These are phyloP conservation scores for Megaceryle alcyon DNA, from an alignment of 2,797 vertebrate species.

Conservation along the genomic window DNA sequence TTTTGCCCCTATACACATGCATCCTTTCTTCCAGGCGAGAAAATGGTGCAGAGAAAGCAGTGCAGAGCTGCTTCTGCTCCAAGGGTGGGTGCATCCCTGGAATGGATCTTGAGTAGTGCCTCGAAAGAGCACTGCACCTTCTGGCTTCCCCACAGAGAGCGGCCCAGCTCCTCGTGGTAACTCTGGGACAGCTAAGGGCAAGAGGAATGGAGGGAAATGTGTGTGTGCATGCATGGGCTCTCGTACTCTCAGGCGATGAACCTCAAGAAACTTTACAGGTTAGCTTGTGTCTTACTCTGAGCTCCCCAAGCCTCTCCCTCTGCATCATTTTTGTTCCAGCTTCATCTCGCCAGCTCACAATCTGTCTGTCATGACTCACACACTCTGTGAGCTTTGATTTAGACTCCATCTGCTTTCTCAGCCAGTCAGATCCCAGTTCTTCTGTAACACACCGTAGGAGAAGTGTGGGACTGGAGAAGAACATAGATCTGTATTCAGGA, in stretches of 20 bases:
- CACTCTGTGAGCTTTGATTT: conserved; percentile 26
- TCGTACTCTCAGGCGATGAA: not conserved
- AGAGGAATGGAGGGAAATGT: not conserved
- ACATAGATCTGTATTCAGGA: not conserved
- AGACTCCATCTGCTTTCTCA: conserved; percentile 55
- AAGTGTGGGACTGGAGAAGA: conserved; percentile 46
- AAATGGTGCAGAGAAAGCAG: not conserved
- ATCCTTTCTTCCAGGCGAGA: not conserved
- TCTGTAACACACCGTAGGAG: not conserved
- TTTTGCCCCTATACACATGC: not conserved
- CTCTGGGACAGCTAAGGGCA: not conserved
- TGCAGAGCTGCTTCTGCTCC: not conserved
- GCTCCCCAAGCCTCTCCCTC: not conserved
- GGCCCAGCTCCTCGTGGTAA: not conserved
- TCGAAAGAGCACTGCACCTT: not conserved
- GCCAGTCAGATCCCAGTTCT: conserved; percentile 17
- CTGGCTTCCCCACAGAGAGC: not conserved
- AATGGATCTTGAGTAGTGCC: not conserved
- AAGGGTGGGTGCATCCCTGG: not conserved
- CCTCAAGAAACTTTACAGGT: not conserved
- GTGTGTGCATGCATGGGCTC: not conserved
- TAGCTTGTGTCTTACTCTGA: not conserved
- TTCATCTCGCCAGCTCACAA: conserved; percentile 29
- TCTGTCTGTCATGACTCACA: conserved; percentile 61
- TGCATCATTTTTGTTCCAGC: conserved; percentile 1